Conservation (phyloP, 2,888 invertebrate species). For the Platynereis dumerilii region DNA sequence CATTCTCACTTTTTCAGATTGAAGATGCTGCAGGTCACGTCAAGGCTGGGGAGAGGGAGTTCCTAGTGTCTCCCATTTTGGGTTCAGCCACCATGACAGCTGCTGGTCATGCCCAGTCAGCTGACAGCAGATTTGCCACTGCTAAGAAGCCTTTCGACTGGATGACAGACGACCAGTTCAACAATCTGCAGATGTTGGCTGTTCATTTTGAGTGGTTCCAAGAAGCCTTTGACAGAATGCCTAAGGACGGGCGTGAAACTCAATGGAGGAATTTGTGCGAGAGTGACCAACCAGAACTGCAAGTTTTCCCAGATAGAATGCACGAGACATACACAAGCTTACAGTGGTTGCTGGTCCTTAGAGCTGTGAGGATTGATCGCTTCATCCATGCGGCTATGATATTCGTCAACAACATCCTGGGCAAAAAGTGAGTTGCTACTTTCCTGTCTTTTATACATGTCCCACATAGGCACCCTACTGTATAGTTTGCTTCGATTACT, state of each 20-base stretch:
- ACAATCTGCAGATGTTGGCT: slow-evolving; percentile 62
- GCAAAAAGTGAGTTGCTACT: slow-evolving; percentile 41
- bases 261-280: slow-evolving; percentile 63
- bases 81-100: slow-evolving; percentile 55
- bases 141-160: slow-evolving; percentile 64
- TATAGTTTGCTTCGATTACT: too few relatives aligned
- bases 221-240: slow-evolving; percentile 63
- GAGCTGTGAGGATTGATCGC: slow-evolving; percentile 60
- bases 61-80: slow-evolving; percentile 59
- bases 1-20: too few relatives aligned
- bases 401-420: slow-evolving; percentile 56
- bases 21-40: slow-evolving; percentile 55
- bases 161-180: slow-evolving; percentile 64
- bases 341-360: slow-evolving; percentile 58
- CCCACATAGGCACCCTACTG: not conserved
- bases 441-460: too few relatives aligned
- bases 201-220: slow-evolving; percentile 63
- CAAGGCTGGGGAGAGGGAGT: slow-evolving; percentile 60
- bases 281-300: slow-evolving; percentile 56
- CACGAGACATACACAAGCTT: slow-evolving; percentile 57
- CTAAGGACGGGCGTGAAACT: slow-evolving; percentile 59
- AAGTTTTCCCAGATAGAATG: slow-evolving; percentile 60
- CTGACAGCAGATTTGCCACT: slow-evolving; percentile 44
- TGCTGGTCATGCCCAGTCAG: slow-evolving; percentile 42
- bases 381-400: slow-evolving; percentile 56